Percentiles rank a stretch among this genome's conserved stretches.
These are phyloP conservation scores for Petrosia ficiformis DNA, from an alignment of 37 sponge, comb jelly and placozoan genomes.

Conservation along the genomic window DNA sequence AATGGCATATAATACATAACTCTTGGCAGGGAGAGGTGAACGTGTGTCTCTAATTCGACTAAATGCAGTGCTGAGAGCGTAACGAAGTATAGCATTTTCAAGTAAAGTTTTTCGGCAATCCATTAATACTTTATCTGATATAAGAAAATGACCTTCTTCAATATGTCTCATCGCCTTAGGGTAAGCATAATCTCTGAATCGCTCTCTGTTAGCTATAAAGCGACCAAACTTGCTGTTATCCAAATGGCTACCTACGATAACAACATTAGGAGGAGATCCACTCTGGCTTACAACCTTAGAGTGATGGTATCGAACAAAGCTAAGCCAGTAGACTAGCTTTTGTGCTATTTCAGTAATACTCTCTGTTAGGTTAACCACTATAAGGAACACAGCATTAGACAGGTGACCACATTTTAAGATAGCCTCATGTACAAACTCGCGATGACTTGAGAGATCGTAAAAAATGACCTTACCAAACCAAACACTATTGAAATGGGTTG, in stretches of 20 bases:
- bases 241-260: slow-evolving; percentile 17
- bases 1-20: neutral
- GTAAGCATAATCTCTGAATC: neutral
- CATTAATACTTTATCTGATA: neutral
- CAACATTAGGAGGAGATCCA: slow-evolving; percentile 4
- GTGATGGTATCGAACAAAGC: slow-evolving; percentile 8
- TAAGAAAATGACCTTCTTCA: neutral
- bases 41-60: neutral
- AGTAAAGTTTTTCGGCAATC: neutral
- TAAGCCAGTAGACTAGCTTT: slow-evolving; percentile 20
- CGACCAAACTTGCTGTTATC: neutral
- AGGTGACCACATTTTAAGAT: neutral
- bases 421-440: slow-evolving; percentile 4
- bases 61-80: neutral
- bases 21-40: neutral
- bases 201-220: neutral
- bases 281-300: neutral
- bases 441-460: slow-evolving; percentile 8
- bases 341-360: neutral
- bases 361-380: slow-evolving; percentile 5
- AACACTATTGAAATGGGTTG: slow-evolving; percentile 4
- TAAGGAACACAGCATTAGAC: slow-evolving; percentile 16
- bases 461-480: slow-evolving; percentile 7
- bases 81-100: neutral
- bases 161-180: neutral